Evolutionary conservation across 2,113 vertebrate genomes (phyloP).

Genomic region (Hypomesus transpacificus): DNA sequence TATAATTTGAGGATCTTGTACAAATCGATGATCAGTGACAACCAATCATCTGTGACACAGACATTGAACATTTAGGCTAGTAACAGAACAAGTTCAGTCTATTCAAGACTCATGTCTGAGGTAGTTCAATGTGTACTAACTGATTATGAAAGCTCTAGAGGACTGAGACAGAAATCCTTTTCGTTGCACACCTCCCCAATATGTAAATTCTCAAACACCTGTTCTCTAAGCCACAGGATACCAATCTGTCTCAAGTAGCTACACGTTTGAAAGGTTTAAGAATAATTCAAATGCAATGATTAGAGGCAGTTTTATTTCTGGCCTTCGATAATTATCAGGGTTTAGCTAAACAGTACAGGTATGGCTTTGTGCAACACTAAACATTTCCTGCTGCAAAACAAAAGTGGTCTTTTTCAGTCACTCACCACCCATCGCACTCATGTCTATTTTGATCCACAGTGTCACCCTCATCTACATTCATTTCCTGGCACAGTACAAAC

Average conservation of each 20-base stretch:
- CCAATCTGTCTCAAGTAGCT: not conserved
- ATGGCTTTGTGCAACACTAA: too few species aligned
- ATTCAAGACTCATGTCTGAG: not conserved
- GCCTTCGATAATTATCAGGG: not conserved
- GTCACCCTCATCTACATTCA: too few species aligned
- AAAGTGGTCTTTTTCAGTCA: too few species aligned
- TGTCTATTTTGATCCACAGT: too few species aligned
- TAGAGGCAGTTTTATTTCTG: constrained; percentile 1
- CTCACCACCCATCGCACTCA: too few species aligned
- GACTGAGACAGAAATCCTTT: not conserved
- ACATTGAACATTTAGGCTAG: too few species aligned
- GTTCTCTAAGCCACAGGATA: not conserved
- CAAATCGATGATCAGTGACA: too few species aligned
- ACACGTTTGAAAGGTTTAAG: not conserved
- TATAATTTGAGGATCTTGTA: too few species aligned
- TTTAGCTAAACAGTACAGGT: not conserved
- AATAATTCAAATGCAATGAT: not conserved
- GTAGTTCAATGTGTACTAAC: not conserved
- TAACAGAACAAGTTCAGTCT: too few species aligned
- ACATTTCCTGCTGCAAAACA: too few species aligned
- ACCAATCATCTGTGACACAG: too few species aligned
- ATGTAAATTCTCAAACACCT: not conserved
- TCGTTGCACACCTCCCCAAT: not conserved
- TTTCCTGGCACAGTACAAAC: too few species aligned
- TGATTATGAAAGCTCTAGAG: not conserved